Base-by-base conservation (phyloP, 1,140 invertebrate genomes). In the Drosophila saltans region DNA sequence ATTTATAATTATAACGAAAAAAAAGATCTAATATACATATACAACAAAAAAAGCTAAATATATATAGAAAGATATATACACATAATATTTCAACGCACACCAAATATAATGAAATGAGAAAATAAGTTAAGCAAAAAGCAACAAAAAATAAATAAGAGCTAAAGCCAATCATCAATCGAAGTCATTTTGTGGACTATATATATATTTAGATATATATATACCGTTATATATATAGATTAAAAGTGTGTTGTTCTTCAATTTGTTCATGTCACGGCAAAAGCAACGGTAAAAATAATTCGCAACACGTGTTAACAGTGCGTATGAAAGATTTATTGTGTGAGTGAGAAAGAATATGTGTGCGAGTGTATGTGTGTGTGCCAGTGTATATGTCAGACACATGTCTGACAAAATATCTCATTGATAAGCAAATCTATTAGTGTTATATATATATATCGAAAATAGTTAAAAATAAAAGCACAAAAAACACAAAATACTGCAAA, bases 241-340 rank as follows among this genome's bases (percentile, higher is more conserved):
- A 66, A 69, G 40, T 30, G 40, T 30, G 30, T 71, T 76, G 80
- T 72, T 69, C 67, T 65, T 33, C 56, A 69, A 85, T 81, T 85
- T 70, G 73, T 88, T 52, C 67, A 67, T 79, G 83, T 88, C 81
- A 57, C 75, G 75, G 64, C 59, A 41, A 81, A 71, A 72, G 65
- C 65, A 76, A 69, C 59, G 71, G 67, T 30, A 70, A 64, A 71
- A 66, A 36, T 70, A 75, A 75, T 77, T 88, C 68, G 82, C 82
- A 86, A 88, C 83, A 86, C 83, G 83, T 86, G 83, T 86, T 88
- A 41, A 62, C 80, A 88, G 83, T 88, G 82, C 82, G 83, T 86
- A 72, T 77, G 80, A 82, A 69, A 66, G 61, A 85, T 81, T 66
- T 73, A 64, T 30, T 36, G 64, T 39, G 33, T 26, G 57, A 58